Evolutionary conservation across 2,797 vertebrate species (phyloP).

Genomic region (Lycodopsis pacificus): DNA sequence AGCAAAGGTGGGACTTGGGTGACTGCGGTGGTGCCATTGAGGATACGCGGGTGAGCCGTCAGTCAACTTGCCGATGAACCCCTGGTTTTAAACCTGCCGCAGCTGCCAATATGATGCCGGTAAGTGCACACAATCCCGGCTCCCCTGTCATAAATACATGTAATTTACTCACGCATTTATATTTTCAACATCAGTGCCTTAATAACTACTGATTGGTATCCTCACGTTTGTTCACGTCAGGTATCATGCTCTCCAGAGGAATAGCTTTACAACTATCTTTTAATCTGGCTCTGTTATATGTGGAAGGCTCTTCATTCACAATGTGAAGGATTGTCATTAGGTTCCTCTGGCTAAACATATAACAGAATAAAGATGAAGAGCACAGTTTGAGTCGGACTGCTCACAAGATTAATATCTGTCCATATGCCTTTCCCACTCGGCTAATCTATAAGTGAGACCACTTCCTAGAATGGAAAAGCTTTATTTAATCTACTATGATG

Average conservation of each 20-base stretch:
- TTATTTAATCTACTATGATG: neutral
- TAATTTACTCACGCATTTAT: neutral
- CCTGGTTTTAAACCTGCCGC: slow-evolving; percentile 56
- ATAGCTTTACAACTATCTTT: neutral
- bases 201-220: no score
- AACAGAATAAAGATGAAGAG: neutral
- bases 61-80: slow-evolving; percentile 51
- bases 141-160: no score
- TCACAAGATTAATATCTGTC: neutral
- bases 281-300: neutral
- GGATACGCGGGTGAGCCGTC: slow-evolving; percentile 36
- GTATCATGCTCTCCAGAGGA: neutral
- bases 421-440: neutral
- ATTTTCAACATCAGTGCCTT: neutral
- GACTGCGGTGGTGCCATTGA: slow-evolving; percentile 44
- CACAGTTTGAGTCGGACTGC: neutral
- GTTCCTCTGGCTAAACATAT: neutral
- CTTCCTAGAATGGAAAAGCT: slow-evolving; percentile 7
- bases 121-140: slow-evolving; percentile 49
- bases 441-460: slow-evolving; percentile 9
- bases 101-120: slow-evolving; percentile 80
- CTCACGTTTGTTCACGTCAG: neutral
- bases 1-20: slow-evolving; percentile 51
- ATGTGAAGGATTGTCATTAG: neutral
- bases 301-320: neutral